A percentile compares a stretch with the other conserved stretches of the same genome.
phyloP scores from a whole-genome alignment of 2,797 vertebrate species.

The Triplophysa yarkandensis region DNA sequence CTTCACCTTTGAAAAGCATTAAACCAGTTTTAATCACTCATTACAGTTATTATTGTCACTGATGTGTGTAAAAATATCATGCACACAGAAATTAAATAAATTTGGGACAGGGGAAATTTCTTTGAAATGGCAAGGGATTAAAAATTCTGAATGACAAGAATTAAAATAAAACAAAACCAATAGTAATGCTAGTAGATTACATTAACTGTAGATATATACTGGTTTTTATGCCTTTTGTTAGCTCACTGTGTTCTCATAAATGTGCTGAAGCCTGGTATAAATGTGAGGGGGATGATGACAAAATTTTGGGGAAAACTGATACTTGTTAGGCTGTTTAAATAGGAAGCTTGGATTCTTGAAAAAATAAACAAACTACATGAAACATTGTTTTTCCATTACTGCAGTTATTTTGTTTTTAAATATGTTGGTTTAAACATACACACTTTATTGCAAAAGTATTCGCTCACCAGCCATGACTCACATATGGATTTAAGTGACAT shows the following conservation, averaged over 20 bases:
- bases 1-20: constrained; percentile 21
- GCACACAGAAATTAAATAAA: neutral
- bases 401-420: too few species aligned
- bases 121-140: neutral
- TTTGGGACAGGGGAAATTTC: neutral
- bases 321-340: neutral
- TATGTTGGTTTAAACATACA: too few species aligned
- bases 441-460: too few species aligned
- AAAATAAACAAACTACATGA: neutral
- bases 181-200: too few species aligned
- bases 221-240: neutral
- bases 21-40: constrained; percentile 43
- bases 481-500: too few species aligned
- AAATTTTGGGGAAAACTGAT: neutral
- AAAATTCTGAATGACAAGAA: neutral
- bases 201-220: too few species aligned
- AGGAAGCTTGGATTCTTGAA: neutral
- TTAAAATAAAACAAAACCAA: too few species aligned
- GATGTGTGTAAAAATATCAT: constrained; percentile 18
- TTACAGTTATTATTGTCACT: constrained; percentile 11
- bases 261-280: neutral
- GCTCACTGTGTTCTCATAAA: neutral
- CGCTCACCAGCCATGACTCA: too few species aligned
- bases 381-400: neutral
- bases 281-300: neutral